phyloP scores from a whole-genome alignment of 64 coral and sea anemone genomes.

The Stichodactyla mertensii region DNA sequence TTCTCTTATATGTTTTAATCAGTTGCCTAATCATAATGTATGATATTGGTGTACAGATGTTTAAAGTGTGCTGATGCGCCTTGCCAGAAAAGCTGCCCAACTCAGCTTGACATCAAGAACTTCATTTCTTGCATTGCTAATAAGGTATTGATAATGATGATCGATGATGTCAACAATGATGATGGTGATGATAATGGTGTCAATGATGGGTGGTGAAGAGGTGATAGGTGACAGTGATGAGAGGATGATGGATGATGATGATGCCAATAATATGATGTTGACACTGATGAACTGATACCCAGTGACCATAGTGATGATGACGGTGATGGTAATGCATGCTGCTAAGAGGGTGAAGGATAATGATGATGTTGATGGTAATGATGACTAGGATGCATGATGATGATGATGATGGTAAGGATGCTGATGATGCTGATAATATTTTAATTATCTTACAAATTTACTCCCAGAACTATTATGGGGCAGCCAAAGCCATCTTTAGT shows the following conservation, averaged over 20 bases:
- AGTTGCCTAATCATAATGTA: not conserved
- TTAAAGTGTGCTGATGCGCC: slow-evolving; percentile 97
- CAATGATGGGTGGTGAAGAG: not conserved
- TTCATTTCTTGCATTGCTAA: slow-evolving; percentile 98
- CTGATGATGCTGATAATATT: not conserved
- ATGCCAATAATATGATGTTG: too few species aligned
- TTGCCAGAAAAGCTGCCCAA: slow-evolving; percentile 97
- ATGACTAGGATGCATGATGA: not conserved
- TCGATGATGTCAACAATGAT: not conserved
- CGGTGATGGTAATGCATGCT: not conserved
- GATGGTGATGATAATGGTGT: not conserved
- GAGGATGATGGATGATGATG: too few species aligned
- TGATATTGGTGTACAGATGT: slow-evolving; percentile 39
- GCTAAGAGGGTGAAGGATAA: too few species aligned
- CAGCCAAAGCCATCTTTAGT: slow-evolving; percentile 97
- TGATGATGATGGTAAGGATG: not conserved
- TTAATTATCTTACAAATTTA: not conserved
- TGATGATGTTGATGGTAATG: not conserved
- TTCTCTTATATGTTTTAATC: not conserved
- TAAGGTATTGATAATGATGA: slow-evolving; percentile 66
- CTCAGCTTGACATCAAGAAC: slow-evolving; percentile 90
- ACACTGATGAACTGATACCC: too few species aligned
- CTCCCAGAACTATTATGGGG: slow-evolving; percentile 90
- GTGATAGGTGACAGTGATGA: too few species aligned
- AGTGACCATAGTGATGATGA: too few species aligned